Percentiles rank a stretch among this genome's conserved stretches.
phyloP scores from a whole-genome alignment of 2,888 invertebrate species.

The Campaea margaritaria region DNA sequence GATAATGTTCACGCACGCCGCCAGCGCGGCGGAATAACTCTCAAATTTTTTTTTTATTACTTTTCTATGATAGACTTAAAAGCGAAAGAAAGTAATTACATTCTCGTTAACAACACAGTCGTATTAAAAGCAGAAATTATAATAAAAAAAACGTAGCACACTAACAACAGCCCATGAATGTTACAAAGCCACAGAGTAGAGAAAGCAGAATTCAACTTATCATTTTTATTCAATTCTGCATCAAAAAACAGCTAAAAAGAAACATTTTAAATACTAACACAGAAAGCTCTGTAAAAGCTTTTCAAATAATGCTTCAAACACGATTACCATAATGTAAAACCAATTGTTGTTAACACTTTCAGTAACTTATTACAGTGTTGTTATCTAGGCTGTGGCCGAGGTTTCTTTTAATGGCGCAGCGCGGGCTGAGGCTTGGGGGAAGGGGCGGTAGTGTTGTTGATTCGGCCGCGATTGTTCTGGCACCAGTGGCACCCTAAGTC shows the following conservation, averaged over 20 bases:
- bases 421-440: constrained; percentile 34
- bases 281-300: neutral
- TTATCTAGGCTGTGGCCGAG: constrained; percentile 58
- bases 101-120: neutral
- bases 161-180: constrained; percentile 56
- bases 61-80: too few species aligned
- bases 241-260: neutral
- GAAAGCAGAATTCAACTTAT: constrained; percentile 40
- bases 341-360: neutral
- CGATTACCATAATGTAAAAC: neutral
- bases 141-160: constrained; percentile 44
- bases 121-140: constrained; percentile 1
- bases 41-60: too few species aligned
- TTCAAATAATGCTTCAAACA: neutral
- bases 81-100: too few species aligned
- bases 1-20: too few species aligned
- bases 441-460: constrained; percentile 52
- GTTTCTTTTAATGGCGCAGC: constrained; percentile 48
- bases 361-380: constrained; percentile 26
- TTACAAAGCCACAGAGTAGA: constrained; percentile 54
- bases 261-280: neutral
- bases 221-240: neutral
- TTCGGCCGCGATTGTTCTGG: constrained; percentile 52
- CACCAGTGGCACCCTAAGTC: constrained; percentile 40
- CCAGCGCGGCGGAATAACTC: too few species aligned